phyloP scores from a whole-genome alignment of 1,140 invertebrate species.

The Temnothorax longispinosus region DNA sequence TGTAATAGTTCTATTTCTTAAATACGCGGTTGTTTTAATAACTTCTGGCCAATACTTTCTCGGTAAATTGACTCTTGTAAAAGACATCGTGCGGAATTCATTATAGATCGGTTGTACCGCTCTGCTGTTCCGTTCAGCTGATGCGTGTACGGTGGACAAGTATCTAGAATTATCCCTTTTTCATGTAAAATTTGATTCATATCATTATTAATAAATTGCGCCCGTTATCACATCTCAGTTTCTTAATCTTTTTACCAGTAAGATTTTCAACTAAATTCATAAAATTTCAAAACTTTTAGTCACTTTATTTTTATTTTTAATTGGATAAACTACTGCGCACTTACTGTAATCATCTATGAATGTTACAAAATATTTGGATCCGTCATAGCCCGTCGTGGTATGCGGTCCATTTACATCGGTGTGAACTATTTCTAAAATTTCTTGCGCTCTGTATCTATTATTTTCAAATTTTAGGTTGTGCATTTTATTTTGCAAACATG shows the following conservation, averaged over 20 bases:
- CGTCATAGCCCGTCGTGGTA: not conserved
- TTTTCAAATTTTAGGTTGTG: slow-evolving; percentile 48
- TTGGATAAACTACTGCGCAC: not conserved
- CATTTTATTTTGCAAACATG: slow-evolving; percentile 51
- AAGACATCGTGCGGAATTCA: slow-evolving; percentile 19
- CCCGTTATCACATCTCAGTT: not conserved
- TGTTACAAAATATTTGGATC: not conserved
- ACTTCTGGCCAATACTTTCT: too few species aligned
- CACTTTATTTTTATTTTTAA: not conserved
- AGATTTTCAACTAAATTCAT: not conserved
- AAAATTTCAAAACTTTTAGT: not conserved
- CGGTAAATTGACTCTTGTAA: not conserved
- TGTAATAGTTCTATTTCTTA: too few species aligned
- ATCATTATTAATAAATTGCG: slow-evolving; percentile 24
- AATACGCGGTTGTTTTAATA: too few species aligned
- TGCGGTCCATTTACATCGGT: slow-evolving; percentile 36
- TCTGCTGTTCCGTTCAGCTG: slow-evolving; percentile 26
- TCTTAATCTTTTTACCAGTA: slow-evolving; percentile 8
- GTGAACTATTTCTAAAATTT: slow-evolving; percentile 47
- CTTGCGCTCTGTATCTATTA: slow-evolving; percentile 10
- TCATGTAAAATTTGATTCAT: not conserved
- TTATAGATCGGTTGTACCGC: slow-evolving; percentile 6
- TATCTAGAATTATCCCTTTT: not conserved
- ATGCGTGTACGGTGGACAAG: slow-evolving; percentile 24
- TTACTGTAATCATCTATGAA: slow-evolving; percentile 43